phyloP scores from a whole-genome alignment of 1,140 invertebrate genomes.

The Zaprionus tsacasi region DNA sequence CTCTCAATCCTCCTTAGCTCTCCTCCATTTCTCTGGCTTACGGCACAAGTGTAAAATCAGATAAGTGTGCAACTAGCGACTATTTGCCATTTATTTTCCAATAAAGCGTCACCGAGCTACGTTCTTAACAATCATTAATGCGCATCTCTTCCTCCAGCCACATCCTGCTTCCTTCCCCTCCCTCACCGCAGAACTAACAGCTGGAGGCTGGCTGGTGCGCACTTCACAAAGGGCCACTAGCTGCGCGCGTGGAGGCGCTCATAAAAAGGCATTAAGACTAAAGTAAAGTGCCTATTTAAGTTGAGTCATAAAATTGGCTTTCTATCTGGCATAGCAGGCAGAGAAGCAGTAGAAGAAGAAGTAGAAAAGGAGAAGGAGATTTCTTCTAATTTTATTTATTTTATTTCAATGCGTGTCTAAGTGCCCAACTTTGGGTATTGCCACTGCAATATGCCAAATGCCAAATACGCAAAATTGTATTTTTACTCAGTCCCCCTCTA shows the following conservation, averaged over 20 bases:
- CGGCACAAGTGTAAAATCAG: conserved; percentile 73
- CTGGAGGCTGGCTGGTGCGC: conserved; percentile 14
- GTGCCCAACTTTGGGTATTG: conserved; percentile 61
- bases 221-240: conserved; percentile 37
- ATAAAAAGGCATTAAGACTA: conserved; percentile 80
- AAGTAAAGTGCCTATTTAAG: conserved; percentile 83
- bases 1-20: too few relatives aligned
- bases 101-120: conserved; percentile 65
- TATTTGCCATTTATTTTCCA: conserved; percentile 80
- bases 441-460: conserved; percentile 52
- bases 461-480: conserved; percentile 16
- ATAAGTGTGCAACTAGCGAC: conserved; percentile 69
- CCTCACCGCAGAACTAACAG: conserved; percentile 17
- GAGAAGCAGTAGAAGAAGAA: not conserved
- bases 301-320: conserved; percentile 83
- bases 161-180: not conserved
- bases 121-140: conserved; percentile 67
- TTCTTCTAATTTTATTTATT: conserved; percentile 79
- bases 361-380: conserved; percentile 1
- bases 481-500: conserved; percentile 1
- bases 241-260: conserved; percentile 38
- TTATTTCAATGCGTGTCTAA: conserved; percentile 79
- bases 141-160: not conserved
- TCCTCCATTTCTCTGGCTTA: too few relatives aligned
- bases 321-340: conserved; percentile 63